Evolutionary conservation across 2,113 vertebrate genomes (phyloP), one percentile per base, ranked within the genome.

Genomic region (Chionis minor): DNA sequence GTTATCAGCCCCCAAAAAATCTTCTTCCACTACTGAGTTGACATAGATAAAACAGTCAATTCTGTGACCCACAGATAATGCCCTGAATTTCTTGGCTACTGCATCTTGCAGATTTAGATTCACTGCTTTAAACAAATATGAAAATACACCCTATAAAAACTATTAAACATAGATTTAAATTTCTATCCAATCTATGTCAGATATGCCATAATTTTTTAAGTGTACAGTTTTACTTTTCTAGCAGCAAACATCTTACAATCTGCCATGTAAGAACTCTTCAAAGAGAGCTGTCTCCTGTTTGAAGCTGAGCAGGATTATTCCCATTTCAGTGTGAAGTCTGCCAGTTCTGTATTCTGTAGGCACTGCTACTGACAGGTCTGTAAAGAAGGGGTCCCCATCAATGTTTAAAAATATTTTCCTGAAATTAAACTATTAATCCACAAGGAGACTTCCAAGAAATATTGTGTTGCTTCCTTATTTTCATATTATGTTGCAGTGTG

Each of bases 391-490:
- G 14, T 86, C n/a, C 18, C 59, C 10, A 70, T 32, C 32, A 66
- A 11, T 45, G 51, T 63, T 91, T 81, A 17, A 71, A 91, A 94
- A 92, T 44, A 26, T 23, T 79, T 81, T 81, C 38, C 83, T 95
- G 73, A 91, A 87, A 92, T 92, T 81, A 71, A 95, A 67, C 73
- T 91, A 45, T 81, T 91, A 96, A 92, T 89, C 72, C 83, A 74
- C 42, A 84, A 47, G 59, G 73, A 84, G 94, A 85, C 5, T 55
- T 74, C 56, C 5, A 21, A 71, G 32, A 54, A 58, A 71, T 73
- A 73, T 22, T 86, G 18, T 62, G 5, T 66, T 86, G 20, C 26
- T 74, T 88, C 61, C 21, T 86, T 81, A 74, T 67, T 92, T 55
- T 71, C 17, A 59, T 65, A 45, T 54, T 78, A 78, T 52, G 22